Conservation (phyloP, 2,797 vertebrate species). For the Pempheris klunzingeri region DNA sequence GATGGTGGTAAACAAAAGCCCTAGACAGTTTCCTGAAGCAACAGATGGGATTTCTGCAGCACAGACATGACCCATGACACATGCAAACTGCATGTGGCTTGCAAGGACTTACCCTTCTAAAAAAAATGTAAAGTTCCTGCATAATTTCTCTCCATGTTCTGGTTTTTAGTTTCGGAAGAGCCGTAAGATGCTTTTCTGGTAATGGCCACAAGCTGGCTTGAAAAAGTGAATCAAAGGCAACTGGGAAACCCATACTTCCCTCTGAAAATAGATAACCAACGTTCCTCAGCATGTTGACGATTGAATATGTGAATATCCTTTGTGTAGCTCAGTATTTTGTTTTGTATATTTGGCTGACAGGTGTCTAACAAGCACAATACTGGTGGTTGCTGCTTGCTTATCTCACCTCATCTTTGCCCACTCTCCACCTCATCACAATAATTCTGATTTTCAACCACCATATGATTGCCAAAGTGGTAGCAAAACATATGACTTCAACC, state of each 20-base stretch:
- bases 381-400: neutral
- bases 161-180: neutral
- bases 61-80: neutral
- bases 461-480: neutral
- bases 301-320: neutral
- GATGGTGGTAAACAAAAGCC: slow-evolving; percentile 45
- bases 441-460: neutral
- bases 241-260: slow-evolving; percentile 1
- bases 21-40: slow-evolving; percentile 30
- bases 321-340: neutral
- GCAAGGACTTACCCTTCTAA: slow-evolving; percentile 1
- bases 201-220: neutral
- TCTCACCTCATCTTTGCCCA: neutral
- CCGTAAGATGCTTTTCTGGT: neutral
- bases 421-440: neutral
- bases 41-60: slow-evolving; percentile 1
- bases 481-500: neutral
- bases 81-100: slow-evolving; percentile 16
- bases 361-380: neutral
- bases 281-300: neutral
- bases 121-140: neutral
- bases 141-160: neutral
- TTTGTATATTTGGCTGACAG: neutral
- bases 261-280: slow-evolving; percentile 1
- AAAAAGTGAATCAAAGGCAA: slow-evolving; percentile 12